Evolutionary conservation across 1,140 invertebrate species (phyloP), one percentile per base, ranked within the genome.

Genomic region (Marisa cornuarietis): DNA sequence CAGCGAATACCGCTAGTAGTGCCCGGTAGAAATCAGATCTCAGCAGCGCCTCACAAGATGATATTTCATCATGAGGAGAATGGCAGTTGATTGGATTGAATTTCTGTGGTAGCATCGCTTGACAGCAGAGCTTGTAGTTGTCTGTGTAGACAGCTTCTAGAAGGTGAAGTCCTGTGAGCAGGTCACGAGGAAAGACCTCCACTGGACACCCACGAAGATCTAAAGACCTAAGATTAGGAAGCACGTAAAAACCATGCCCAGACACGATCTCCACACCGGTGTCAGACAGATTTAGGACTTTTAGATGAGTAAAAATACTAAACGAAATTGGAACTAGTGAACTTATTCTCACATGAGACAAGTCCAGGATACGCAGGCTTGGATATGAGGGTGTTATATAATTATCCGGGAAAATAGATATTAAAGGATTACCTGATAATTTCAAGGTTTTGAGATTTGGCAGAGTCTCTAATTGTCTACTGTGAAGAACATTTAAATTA

Each of bases 31-130:
- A 16, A n/a, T 72, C 74, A 24, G 78, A 74, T 16, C 73, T 61
- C 18, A 87, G 75, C n/a, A 87, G 71, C 24, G 84, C 78, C 2
- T 61, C 68, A 79, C 86, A 87, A 7, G 85, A 84, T 0, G 86
- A 85, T 26, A 87, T 79, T 16, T 75, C 76, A 26, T 84, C 85
- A 52, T 49, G 31, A 20, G 71, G 77, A 14, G 85, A 68, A 42
- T 75, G 18, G 68, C 86, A 87, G 4, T 82, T 62, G 3, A 61
- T 24, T 18, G 71, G 73, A 13, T 61, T 22, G 6, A 75, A 52
- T 7, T 77, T 74, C 69, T 79, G 76, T 9, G 54, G 22, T 11
- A 24, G 42, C 4, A 71, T 52, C 8, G 62, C 75, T 9, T 72
- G 54, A 52, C 85, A 86, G 63, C 85, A 86, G 31, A 86, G 58